Base-by-base conservation (phyloP, 2,113 vertebrate species). In the Megaleporinus macrocephalus region DNA sequence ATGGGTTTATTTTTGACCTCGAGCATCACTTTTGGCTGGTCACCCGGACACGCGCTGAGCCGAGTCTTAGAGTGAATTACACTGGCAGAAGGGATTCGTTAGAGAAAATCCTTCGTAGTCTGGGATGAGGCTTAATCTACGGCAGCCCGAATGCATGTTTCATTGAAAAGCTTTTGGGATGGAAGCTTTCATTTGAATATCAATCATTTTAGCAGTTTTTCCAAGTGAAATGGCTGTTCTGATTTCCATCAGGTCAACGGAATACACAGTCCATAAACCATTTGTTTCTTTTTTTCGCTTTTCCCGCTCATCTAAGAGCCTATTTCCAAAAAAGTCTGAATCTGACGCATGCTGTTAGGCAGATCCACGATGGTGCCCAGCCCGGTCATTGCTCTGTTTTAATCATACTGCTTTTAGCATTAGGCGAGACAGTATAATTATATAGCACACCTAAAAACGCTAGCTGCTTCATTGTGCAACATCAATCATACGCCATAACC, bases 401-500 rank as follows among this genome's bases (percentile, higher is more conserved):
- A 71, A 83, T 87, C 70, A 83, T 73, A n/a, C 65, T 47, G 13
- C 16, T 71, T 78, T 66, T 65, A 79, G 78, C 76, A 29, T 59
- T 69, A 59, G 71, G 20, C 68, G 29, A 81, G 59, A 71, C 26
- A 51, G 69, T 74, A 36, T 88, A 85, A 87, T 87, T 87, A 83
- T 65, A 71, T 27, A 78, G 36, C 66, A 55, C 78, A 82, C 70
- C 62, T 77, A 76, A 84, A 71, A 83, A 81, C 49, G 57, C 73
- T 65, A 57, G 55, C 53, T 41, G 44, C 53, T 78, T 87, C 62
- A 68, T 76, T 84, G 68, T 73, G 51, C 75, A 26, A 10, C 80
- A 87, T 88, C 71, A 69, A 86, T 86, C 83, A 84, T n/a, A 22
- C 27, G 13, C 72, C 77, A 75, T 86, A 86, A 88, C 73, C 59